phyloP scores from a whole-genome alignment of 2,888 invertebrate species.

The Platycheirus rosarum region DNA sequence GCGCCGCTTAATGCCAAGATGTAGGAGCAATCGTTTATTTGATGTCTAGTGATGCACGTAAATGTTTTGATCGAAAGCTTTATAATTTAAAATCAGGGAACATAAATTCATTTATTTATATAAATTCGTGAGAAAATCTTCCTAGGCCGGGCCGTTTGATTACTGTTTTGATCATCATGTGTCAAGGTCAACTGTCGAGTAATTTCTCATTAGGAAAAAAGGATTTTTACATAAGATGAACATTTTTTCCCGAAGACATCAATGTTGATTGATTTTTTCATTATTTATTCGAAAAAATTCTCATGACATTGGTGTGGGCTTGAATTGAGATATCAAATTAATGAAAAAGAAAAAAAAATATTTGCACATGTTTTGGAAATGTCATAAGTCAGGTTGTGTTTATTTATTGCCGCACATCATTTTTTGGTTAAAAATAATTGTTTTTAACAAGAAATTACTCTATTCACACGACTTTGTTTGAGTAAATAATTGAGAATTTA shows the following conservation, averaged over 20 bases:
- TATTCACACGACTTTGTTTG: too few species aligned
- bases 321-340: conserved; percentile 2
- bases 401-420: conserved; percentile 6
- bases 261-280: conserved; percentile 34
- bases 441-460: too few species aligned
- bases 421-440: conserved; percentile 5
- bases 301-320: conserved; percentile 13
- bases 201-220: conserved; percentile 5
- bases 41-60: conserved; percentile 37
- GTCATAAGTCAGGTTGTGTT: conserved; percentile 21
- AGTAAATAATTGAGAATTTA: too few species aligned
- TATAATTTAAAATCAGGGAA: conserved; percentile 43
- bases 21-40: conserved; percentile 22
- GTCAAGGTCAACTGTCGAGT: conserved; percentile 44
- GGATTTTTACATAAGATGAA: not conserved
- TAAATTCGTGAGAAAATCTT: conserved; percentile 28
- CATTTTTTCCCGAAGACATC: not conserved
- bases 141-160: conserved; percentile 12
- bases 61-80: conserved; percentile 54
- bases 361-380: conserved; percentile 10
- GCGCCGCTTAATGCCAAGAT: conserved; percentile 32
- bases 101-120: conserved; percentile 13
- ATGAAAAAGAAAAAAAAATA: not conserved
- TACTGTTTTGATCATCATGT: conserved; percentile 36
- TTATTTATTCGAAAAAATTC: conserved; percentile 16